Percentiles rank a stretch among this genome's conserved stretches.
Conservation (phyloP, 1,140 invertebrate species). For the Ceratina australensis region DNA sequence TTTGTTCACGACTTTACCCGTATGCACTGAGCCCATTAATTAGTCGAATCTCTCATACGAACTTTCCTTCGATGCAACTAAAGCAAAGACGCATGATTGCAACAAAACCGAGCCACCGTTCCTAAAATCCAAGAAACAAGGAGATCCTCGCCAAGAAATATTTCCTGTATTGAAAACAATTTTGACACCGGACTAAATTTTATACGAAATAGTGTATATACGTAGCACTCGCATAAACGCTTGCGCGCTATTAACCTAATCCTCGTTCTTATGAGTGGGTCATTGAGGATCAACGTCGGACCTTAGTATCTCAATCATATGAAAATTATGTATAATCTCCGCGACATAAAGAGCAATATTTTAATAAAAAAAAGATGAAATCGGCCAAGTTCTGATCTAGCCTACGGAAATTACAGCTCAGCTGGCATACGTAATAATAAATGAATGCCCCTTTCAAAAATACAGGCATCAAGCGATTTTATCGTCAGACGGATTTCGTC, state of each 20-base stretch:
- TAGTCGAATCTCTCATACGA: constrained; percentile 5
- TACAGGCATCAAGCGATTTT: too few relatives aligned
- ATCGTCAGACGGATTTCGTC: not conserved
- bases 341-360: constrained; percentile 14
- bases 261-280: too few relatives aligned
- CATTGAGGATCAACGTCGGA: too few relatives aligned
- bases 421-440: too few relatives aligned
- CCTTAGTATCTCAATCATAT: too few relatives aligned
- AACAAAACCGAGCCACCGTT: not conserved
- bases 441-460: too few relatives aligned
- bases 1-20: constrained; percentile 58
- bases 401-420: constrained; percentile 53
- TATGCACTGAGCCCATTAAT: constrained; percentile 67
- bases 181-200: too few relatives aligned
- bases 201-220: too few relatives aligned
- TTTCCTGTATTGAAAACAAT: not conserved
- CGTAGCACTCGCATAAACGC: too few relatives aligned
- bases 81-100: constrained; percentile 4
- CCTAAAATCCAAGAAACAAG: too few relatives aligned
- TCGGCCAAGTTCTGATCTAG: constrained; percentile 38
- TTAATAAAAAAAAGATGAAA: constrained; percentile 22
- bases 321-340: constrained; percentile 58
- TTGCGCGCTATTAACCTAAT: too few relatives aligned
- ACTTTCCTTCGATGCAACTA: not conserved
- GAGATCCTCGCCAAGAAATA: too few relatives aligned